These are phyloP conservation scores for Acipenser oxyrinchus DNA, from an alignment of 2,797 vertebrate genomes.

Conservation along the genomic window DNA sequence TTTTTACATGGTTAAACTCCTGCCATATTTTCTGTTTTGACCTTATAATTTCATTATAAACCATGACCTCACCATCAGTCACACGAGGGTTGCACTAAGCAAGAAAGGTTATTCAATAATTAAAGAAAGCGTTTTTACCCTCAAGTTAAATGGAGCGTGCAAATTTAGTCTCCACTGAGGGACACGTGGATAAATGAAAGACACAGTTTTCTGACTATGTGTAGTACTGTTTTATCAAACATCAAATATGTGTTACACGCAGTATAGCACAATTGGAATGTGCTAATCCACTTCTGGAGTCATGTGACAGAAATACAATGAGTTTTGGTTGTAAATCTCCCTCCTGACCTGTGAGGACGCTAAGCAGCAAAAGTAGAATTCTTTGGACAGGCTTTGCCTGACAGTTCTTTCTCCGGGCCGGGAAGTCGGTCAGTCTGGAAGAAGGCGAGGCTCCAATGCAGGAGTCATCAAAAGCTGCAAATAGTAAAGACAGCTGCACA, in stretches of 20 bases:
- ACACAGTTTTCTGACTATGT: background rate
- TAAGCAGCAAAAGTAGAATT: too few relatives aligned
- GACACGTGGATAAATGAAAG: background rate
- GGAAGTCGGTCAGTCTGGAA: too few relatives aligned
- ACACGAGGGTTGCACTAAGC: slow-evolving; percentile 8
- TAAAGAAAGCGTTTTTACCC: slow-evolving; percentile 11
- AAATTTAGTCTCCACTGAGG: slow-evolving; percentile 1
- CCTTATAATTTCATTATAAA: slow-evolving; percentile 12
- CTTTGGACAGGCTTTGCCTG: too few relatives aligned
- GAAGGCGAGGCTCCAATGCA: too few relatives aligned
- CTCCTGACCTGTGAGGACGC: too few relatives aligned
- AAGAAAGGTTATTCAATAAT: slow-evolving; percentile 14
- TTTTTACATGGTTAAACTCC: too few relatives aligned
- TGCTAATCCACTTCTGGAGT: background rate
- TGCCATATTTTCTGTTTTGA: slow-evolving; percentile 3
- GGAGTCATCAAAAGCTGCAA: too few relatives aligned
- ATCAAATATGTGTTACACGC: background rate
- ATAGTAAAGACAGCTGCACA: too few relatives aligned
- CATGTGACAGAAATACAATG: too few relatives aligned
- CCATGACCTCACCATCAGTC: slow-evolving; percentile 17
- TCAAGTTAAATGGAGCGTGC: slow-evolving; percentile 17
- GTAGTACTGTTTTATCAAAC: background rate
- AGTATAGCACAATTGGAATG: background rate
- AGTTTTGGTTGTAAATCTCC: too few relatives aligned
- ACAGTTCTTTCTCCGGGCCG: too few relatives aligned